phyloP scores from a whole-genome alignment of 2,888 invertebrate species.

The Oasisia sp. region DNA sequence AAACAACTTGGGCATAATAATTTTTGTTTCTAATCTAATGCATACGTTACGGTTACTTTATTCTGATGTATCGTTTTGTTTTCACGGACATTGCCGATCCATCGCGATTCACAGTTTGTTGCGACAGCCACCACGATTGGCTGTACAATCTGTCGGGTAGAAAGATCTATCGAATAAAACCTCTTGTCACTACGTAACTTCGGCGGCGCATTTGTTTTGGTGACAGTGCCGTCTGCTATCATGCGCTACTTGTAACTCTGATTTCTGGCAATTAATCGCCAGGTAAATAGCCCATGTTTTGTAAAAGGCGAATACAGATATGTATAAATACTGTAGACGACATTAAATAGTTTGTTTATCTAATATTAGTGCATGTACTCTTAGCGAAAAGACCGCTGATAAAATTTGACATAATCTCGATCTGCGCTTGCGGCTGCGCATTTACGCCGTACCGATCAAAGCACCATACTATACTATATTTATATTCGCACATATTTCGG shows the following conservation, averaged over 20 bases:
- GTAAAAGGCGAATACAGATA: background rate
- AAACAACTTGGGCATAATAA: too few relatives aligned
- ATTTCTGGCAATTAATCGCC: slow-evolving; percentile 7
- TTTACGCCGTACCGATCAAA: background rate
- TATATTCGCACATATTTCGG: background rate
- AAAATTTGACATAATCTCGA: background rate
- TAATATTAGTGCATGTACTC: background rate
- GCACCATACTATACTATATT: background rate
- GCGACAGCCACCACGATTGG: background rate
- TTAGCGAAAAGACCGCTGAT: background rate
- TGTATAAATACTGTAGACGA: background rate
- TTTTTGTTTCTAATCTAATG: background rate
- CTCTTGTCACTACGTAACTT: background rate
- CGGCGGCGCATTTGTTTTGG: slow-evolving; percentile 17
- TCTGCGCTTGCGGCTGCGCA: background rate
- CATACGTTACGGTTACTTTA: slow-evolving; percentile 8
- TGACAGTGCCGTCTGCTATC: slow-evolving; percentile 17
- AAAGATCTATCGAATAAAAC: background rate
- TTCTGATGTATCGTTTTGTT: background rate
- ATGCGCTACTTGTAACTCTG: background rate
- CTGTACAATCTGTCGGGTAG: background rate
- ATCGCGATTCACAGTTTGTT: background rate
- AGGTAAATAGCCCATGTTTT: background rate
- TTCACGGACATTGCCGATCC: slow-evolving; percentile 7
- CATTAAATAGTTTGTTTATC: background rate